A percentile compares a stretch with the other conserved stretches of the same genome.
Conservation (phyloP, 2,888 invertebrate species). For the Volucella bombylans region DNA sequence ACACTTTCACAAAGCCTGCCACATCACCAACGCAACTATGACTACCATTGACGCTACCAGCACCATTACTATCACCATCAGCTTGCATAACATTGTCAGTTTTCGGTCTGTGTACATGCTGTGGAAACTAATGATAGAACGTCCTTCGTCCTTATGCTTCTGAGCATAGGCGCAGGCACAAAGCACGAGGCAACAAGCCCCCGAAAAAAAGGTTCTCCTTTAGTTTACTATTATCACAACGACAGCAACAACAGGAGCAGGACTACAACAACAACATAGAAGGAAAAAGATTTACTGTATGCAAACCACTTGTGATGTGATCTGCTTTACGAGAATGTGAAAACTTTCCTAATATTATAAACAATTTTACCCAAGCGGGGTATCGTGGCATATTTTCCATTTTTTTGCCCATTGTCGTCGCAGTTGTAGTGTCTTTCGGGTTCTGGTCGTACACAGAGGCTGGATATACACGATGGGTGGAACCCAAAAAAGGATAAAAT, state of each 20-base stretch:
- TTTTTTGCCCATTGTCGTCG: constrained; percentile 23
- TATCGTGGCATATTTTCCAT: constrained; percentile 55
- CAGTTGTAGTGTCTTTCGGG: constrained; percentile 46
- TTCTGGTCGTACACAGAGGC: neutral
- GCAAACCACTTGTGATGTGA: constrained; percentile 73
- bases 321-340: constrained; percentile 71
- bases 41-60: neutral
- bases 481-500: constrained; percentile 36
- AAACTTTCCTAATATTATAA: constrained; percentile 72
- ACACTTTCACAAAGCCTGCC: too few relatives aligned
- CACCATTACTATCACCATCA: constrained; percentile 34
- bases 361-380: constrained; percentile 70
- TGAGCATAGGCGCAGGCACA: neutral
- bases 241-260: constrained; percentile 8
- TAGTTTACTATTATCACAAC: constrained; percentile 33
- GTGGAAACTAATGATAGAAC: constrained; percentile 42
- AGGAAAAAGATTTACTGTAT: constrained; percentile 58
- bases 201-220: constrained; percentile 32
- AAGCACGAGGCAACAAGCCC: neutral
- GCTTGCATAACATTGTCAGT: constrained; percentile 45
- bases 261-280: too few relatives aligned
- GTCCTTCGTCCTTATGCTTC: constrained; percentile 41
- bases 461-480: constrained; percentile 18
- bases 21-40: too few relatives aligned
- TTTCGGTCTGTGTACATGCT: constrained; percentile 27